Conservation (phyloP, 2,797 vertebrate species). For the Bovichtus diacanthus region DNA sequence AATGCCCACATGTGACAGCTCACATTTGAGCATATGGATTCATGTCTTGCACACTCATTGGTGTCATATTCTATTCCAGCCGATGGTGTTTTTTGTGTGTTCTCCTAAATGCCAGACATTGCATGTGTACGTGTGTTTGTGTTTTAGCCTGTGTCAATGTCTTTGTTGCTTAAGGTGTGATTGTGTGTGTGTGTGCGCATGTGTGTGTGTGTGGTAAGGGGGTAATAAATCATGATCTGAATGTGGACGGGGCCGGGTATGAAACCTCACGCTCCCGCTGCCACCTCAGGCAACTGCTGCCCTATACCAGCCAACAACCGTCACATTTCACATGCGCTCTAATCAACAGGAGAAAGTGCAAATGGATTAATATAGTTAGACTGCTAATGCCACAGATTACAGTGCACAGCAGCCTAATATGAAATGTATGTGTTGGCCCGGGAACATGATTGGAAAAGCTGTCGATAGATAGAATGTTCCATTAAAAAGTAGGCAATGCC, state of each 20-base stretch:
- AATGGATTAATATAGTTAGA: constrained; percentile 85
- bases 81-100: constrained; percentile 65
- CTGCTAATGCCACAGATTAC: constrained; percentile 81
- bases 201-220: constrained; percentile 52
- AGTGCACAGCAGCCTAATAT: constrained; percentile 62
- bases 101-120: constrained; percentile 81
- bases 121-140: constrained; percentile 39
- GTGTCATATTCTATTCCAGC: constrained; percentile 59
- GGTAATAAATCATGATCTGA: constrained; percentile 88
- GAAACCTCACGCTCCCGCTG: constrained; percentile 74
- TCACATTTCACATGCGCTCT: constrained; percentile 79
- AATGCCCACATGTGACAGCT: constrained; percentile 52
- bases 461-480: constrained; percentile 65
- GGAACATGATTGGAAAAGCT: constrained; percentile 74
- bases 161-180: constrained; percentile 55
- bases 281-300: constrained; percentile 84
- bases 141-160: constrained; percentile 51
- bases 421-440: constrained; percentile 69
- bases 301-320: constrained; percentile 79
- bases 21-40: constrained; percentile 47
- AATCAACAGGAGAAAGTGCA: constrained; percentile 85
- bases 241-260: constrained; percentile 78
- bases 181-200: constrained; percentile 43
- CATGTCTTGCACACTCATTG: constrained; percentile 14
- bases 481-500: constrained; percentile 60